phyloP scores from a whole-genome alignment of 2,113 vertebrate genomes.

The Cynopterus brachyotis region DNA sequence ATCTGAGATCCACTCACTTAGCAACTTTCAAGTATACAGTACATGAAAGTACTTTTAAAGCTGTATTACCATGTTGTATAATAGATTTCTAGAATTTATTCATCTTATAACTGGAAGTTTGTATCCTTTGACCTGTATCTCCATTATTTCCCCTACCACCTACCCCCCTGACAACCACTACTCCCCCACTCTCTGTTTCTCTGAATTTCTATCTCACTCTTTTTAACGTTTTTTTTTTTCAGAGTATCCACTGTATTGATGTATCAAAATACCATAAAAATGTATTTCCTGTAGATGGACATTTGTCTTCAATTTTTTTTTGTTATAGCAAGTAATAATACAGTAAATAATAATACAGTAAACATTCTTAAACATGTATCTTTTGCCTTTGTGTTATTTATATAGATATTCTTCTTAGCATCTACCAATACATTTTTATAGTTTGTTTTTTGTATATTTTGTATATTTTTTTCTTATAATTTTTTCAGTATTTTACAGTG shows the following conservation, averaged over 20 bases:
- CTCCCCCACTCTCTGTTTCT: background rate
- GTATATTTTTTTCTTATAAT: background rate
- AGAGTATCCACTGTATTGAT: background rate
- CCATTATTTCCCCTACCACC: background rate
- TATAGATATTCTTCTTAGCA: background rate
- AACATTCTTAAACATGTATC: background rate
- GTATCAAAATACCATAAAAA: background rate
- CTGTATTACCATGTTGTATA: background rate
- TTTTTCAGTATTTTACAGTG: background rate
- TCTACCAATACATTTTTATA: background rate
- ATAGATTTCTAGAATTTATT: background rate
- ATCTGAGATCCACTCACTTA: background rate
- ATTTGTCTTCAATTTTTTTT: background rate
- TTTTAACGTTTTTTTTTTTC: background rate
- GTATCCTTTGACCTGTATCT: background rate
- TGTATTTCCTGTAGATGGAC: background rate
- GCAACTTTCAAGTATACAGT: background rate
- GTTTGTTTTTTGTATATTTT: background rate
- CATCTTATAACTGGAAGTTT: background rate
- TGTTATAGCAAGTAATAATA: background rate
- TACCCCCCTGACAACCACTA: background rate
- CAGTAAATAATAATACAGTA: background rate
- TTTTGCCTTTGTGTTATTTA: constrained; percentile 27
- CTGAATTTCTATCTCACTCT: background rate
- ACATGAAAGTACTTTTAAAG: background rate